A percentile compares a stretch with the other conserved stretches of the same genome.
Evolutionary conservation across 2,888 invertebrate species (phyloP).

Genomic region (Tetragonula carbonaria): DNA sequence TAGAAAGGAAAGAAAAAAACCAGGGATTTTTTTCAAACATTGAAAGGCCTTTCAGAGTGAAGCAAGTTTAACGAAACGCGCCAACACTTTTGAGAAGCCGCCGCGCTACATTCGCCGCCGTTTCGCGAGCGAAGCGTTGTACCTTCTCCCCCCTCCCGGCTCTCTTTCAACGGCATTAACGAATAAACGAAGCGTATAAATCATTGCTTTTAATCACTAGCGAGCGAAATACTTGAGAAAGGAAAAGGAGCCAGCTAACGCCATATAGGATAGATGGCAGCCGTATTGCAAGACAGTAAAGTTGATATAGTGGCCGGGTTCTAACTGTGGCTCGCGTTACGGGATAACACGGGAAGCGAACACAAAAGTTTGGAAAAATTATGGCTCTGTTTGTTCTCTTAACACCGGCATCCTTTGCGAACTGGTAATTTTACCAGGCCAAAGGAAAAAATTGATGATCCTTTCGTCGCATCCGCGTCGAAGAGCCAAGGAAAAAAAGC

Average conservation of each 20-base stretch:
- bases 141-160: neutral
- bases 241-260: constrained; percentile 1
- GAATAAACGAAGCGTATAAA: constrained; percentile 59
- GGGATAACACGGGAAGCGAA: constrained; percentile 22
- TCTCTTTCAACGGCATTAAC: constrained; percentile 25
- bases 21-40: neutral
- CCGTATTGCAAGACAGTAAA: constrained; percentile 57
- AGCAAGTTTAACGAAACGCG: neutral
- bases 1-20: too few species aligned
- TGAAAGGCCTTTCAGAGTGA: too few species aligned
- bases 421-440: constrained; percentile 2
- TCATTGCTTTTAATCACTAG: constrained; percentile 64
- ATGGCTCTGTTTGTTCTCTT: constrained; percentile 25
- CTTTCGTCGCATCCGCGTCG: neutral
- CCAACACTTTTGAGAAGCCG: neutral
- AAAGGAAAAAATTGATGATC: neutral
- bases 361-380: constrained; percentile 50
- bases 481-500: neutral
- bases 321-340: constrained; percentile 28
- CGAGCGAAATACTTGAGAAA: constrained; percentile 35
- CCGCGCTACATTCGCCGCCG: constrained; percentile 45
- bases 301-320: constrained; percentile 56
- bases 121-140: constrained; percentile 21
- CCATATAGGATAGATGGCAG: constrained; percentile 44
- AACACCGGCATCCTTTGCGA: neutral